Conservation (phyloP, 1,140 invertebrate species). For the Argopecten irradians region DNA sequence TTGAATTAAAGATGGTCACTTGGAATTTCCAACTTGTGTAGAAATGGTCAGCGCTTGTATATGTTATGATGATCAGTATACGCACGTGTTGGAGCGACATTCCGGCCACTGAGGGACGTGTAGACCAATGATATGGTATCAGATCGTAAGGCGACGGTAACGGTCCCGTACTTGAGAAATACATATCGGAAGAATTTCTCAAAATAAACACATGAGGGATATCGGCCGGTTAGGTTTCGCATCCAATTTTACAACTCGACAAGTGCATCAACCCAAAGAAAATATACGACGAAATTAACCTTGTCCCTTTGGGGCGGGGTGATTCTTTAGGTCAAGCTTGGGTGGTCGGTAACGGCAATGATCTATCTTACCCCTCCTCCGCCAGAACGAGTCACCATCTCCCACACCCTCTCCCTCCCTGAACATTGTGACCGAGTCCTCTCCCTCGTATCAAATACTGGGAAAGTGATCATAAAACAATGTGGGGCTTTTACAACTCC, state of each 20-base stretch:
- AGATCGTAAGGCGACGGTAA: not conserved
- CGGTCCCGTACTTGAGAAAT: not conserved
- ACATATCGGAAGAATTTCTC: constrained; percentile 15
- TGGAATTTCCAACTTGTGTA: not conserved
- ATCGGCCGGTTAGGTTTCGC: not conserved
- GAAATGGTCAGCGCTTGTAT: not conserved
- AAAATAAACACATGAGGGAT: not conserved
- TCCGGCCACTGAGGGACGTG: not conserved
- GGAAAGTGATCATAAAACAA: not conserved
- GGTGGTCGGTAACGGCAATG: not conserved
- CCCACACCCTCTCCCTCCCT: not conserved
- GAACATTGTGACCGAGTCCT: not conserved
- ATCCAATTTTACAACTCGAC: not conserved
- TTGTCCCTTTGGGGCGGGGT: constrained; percentile 9
- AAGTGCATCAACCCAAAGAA: constrained; percentile 2
- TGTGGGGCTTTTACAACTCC: not conserved
- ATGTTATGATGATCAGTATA: not conserved
- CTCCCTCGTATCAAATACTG: not conserved
- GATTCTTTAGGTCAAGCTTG: not conserved
- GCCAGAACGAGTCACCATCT: too few species aligned
- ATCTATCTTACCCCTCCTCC: not conserved
- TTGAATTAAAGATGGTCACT: not conserved
- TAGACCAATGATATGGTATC: not conserved
- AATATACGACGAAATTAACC: constrained; percentile 14
- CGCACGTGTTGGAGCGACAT: not conserved